phyloP scores from a whole-genome alignment of 2,888 invertebrate genomes.

The Cosmorhoe ocellata region DNA sequence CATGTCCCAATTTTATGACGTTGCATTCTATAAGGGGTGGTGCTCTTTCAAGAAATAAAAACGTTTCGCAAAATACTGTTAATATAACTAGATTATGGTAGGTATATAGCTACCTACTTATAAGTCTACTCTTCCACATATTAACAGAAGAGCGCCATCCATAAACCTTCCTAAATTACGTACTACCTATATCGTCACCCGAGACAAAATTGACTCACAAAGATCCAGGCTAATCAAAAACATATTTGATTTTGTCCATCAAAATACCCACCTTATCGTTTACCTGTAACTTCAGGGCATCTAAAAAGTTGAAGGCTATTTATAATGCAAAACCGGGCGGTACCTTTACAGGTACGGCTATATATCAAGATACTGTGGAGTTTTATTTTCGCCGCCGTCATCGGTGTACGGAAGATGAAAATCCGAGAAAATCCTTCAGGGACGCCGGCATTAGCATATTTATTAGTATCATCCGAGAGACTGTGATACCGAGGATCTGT shows the following conservation, averaged over 20 bases:
- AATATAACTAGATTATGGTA: not conserved
- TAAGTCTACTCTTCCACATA: too few relatives aligned
- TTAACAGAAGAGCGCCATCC: too few relatives aligned
- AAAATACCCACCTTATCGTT: conserved; percentile 22
- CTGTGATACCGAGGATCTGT: conserved; percentile 54
- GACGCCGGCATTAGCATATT: conserved; percentile 74
- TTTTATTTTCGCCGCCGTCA: conserved; percentile 69
- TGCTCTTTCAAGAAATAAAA: conserved; percentile 46
- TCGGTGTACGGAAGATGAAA: conserved; percentile 67
- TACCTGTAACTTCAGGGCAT: conserved; percentile 28
- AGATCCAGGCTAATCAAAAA: conserved; percentile 16
- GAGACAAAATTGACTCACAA: not conserved
- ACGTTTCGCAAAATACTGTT: not conserved
- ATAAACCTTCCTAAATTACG: too few relatives aligned
- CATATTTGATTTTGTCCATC: conserved; percentile 17
- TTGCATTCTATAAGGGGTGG: conserved; percentile 53
- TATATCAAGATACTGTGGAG: conserved; percentile 57
- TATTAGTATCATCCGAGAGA: conserved; percentile 68
- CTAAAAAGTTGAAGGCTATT: conserved; percentile 41
- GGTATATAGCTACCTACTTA: too few relatives aligned
- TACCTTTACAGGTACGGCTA: conserved; percentile 51
- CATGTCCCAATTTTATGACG: conserved; percentile 54
- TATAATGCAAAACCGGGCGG: conserved; percentile 41
- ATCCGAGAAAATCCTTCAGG: conserved; percentile 73
- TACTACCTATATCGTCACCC: too few relatives aligned